Evolutionary conservation across 2,888 invertebrate species (phyloP).

Genomic region (Diaprepes abbreviatus): DNA sequence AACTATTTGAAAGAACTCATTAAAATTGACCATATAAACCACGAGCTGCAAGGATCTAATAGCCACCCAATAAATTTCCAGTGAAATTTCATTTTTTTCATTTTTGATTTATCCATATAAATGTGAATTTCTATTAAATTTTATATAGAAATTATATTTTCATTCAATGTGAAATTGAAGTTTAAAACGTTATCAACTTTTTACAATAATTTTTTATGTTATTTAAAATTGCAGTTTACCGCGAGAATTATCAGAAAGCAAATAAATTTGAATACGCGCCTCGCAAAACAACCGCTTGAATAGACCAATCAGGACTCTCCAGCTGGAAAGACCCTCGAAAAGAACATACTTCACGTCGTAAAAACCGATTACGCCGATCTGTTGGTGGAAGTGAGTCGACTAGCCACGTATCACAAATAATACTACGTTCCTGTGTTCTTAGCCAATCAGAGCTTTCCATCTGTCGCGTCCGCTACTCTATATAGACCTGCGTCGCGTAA

Average conservation of each 20-base stretch:
- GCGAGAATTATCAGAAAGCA: conserved; percentile 24
- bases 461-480: conserved; percentile 62
- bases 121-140: too few species aligned
- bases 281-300: conserved; percentile 29
- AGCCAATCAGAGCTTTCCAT: conserved; percentile 67
- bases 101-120: too few species aligned
- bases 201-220: too few species aligned
- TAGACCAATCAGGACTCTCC: conserved; percentile 60
- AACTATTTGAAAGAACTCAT: not conserved
- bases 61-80: too few species aligned
- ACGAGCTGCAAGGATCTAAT: not conserved
- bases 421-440: conserved; percentile 35
- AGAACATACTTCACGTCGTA: conserved; percentile 52
- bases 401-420: conserved; percentile 56
- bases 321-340: conserved; percentile 56
- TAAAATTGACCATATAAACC: not conserved
- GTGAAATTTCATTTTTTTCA: too few species aligned
- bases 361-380: conserved; percentile 9
- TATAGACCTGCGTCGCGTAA: conserved; percentile 54
- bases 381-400: conserved; percentile 8
- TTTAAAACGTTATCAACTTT: too few species aligned
- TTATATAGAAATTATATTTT: too few species aligned
- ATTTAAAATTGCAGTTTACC: not conserved
- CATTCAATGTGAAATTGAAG: too few species aligned
- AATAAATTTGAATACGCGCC: conserved; percentile 55